Conservation (phyloP, 2,113 vertebrate species). For the Cricetomys ansorgei region DNA sequence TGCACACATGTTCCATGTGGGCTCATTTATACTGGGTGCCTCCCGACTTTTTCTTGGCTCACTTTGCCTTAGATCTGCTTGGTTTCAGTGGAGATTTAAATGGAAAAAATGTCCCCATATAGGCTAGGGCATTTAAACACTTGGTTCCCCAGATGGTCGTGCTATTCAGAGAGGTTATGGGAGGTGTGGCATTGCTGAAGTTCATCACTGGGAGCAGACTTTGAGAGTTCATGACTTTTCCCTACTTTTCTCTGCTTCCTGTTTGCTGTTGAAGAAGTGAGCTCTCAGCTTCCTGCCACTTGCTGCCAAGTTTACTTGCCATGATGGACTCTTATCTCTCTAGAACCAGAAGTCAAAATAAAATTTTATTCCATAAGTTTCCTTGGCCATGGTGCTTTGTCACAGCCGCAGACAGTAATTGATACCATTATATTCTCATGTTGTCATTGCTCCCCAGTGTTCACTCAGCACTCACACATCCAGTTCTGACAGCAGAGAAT, state of each 20-base stretch:
- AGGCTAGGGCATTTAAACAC: background rate
- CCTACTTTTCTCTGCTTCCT: background rate
- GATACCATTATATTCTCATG: background rate
- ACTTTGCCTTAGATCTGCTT: background rate
- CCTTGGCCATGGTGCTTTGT: rapidly evolving
- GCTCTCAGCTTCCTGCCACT: background rate
- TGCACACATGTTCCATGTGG: background rate
- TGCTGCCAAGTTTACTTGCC: background rate
- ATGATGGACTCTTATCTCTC: background rate
- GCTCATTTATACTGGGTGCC: background rate
- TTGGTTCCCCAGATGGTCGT: background rate
- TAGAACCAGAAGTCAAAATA: background rate
- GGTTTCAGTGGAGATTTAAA: background rate
- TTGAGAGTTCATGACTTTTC: background rate
- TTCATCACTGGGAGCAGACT: background rate
- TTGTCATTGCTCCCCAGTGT: too few species aligned
- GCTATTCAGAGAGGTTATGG: too few species aligned
- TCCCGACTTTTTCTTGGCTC: background rate
- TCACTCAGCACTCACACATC: background rate
- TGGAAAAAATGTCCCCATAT: background rate
- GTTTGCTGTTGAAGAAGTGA: background rate
- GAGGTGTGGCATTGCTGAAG: background rate
- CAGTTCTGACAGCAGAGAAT: background rate
- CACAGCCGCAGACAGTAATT: rapidly evolving
- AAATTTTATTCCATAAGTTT: background rate